These are phyloP conservation scores for Indicator maculatus DNA, from an alignment of 2,113 vertebrate genomes.

Conservation along the genomic window DNA sequence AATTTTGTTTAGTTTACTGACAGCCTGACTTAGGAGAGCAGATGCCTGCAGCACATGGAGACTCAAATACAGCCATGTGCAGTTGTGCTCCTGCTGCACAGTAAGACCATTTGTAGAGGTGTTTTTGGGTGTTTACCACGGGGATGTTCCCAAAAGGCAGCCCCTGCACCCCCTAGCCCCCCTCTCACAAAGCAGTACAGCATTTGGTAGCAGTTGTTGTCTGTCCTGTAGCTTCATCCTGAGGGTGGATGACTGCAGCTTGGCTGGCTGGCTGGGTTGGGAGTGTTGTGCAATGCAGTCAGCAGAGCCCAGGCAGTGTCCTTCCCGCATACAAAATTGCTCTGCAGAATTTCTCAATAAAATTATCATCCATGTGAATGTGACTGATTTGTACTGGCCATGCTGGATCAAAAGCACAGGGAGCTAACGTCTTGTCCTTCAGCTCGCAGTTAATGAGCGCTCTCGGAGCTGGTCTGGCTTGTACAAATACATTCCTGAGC, in stretches of 20 bases:
- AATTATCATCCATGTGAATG: not conserved
- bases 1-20: not conserved
- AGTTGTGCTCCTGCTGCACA: fast-evolving
- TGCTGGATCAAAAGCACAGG: not conserved
- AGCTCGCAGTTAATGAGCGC: not conserved
- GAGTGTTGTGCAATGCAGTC: not conserved
- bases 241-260: not conserved
- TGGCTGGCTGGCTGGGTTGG: not conserved
- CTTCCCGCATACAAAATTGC: not conserved
- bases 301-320: not conserved
- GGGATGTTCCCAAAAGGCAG: not conserved
- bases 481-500: not conserved
- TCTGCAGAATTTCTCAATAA: not conserved
- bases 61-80: fast-evolving
- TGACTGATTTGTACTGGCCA: not conserved
- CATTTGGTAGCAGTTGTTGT: not conserved
- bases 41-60: not conserved
- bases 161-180: not conserved
- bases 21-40: not conserved
- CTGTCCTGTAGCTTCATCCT: not conserved
- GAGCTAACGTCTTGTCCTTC: constrained; percentile 6
- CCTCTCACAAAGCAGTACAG: not conserved
- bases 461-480: not conserved
- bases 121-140: not conserved
- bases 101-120: not conserved